Evolutionary conservation across 2,797 vertebrate genomes (phyloP).

Genomic region (Psittacula echo): DNA sequence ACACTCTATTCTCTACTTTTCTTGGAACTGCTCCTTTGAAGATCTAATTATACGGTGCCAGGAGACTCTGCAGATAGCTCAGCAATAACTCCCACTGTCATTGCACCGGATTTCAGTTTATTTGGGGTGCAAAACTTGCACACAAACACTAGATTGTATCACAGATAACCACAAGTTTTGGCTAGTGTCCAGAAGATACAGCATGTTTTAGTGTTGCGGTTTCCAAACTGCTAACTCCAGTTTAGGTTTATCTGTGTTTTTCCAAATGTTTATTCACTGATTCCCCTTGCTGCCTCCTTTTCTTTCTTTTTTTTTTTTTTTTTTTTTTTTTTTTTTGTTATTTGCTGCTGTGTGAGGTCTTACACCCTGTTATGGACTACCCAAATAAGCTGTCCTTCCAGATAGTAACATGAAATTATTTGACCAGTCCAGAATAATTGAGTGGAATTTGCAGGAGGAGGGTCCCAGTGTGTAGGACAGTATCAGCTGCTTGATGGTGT

Average conservation of each 20-base stretch:
- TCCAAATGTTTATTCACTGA: not conserved
- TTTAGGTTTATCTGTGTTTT: not conserved
- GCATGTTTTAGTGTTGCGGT: not conserved
- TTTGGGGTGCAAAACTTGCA: constrained; percentile 32
- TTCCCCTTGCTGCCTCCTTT: not conserved
- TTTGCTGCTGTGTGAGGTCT: not conserved
- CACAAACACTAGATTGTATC: not conserved
- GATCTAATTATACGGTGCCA: constrained; percentile 34
- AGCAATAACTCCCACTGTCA: not conserved
- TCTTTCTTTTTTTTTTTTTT: not conserved
- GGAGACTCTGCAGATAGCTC: constrained; percentile 35
- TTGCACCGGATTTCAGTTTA: not conserved
- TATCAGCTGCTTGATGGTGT: not conserved
- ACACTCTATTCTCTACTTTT: not conserved
- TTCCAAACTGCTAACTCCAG: not conserved
- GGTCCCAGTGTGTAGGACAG: not conserved
- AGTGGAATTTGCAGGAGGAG: not conserved
- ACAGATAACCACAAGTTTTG: constrained; percentile 5
- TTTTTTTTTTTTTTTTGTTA: not conserved
- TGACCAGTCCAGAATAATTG: not conserved
- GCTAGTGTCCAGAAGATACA: constrained; percentile 3
- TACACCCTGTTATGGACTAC: not conserved
- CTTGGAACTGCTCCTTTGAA: constrained; percentile 48
- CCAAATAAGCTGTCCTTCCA: not conserved
- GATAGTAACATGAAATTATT: not conserved